Evolutionary conservation across 2,113 vertebrate genomes (phyloP), one percentile per base, ranked within the genome.

Genomic region (Polyodon spathula): DNA sequence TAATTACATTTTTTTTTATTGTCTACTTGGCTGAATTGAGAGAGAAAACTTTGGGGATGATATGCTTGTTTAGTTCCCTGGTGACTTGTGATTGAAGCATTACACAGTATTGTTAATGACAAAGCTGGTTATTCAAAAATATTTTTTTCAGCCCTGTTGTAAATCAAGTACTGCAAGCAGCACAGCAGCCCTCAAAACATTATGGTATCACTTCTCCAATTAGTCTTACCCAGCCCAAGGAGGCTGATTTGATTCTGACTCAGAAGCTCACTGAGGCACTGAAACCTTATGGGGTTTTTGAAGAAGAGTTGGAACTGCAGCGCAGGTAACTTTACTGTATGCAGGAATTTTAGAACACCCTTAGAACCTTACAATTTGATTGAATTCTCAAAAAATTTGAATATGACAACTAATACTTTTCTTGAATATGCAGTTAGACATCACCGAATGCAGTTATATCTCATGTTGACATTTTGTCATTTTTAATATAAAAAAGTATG

Each of bases 171-270:
- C 85, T 84, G 78, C 92, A 81, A 55, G 74, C 84, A 66, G 78
- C 78, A 17, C 89, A 82, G 68, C 87, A 84, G 38, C 73, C 78
- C 0, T 80, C 84, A 69, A 92, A 84, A 79, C 88, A 90, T 72
- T 93, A 86, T 90, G 93, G 93, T 71, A 90, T 93, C 71, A 92
- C 90, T 40, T 90, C 88, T 66, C 90, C 92, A 39, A 92, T 95
- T 84, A 94, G 90, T 78, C 73, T 92, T 78, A 89, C 86, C 60
- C 74, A 74, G 65, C 92, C 92, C 46, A 90, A 91, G 76, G 90
- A 94, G 72, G 74, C 81, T 12, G 92, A 96, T 72, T 81, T 90
- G 77, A 70, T 82, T 15, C 85, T 88, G 61, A 90, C 91, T n/a
- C 87, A 86, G 76, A 90, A 85, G 68, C 83, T 95, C 55, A 86